phyloP scores from a whole-genome alignment of 37 sponge, comb jelly and placozoan genomes.

The Hormiphora californensis region DNA sequence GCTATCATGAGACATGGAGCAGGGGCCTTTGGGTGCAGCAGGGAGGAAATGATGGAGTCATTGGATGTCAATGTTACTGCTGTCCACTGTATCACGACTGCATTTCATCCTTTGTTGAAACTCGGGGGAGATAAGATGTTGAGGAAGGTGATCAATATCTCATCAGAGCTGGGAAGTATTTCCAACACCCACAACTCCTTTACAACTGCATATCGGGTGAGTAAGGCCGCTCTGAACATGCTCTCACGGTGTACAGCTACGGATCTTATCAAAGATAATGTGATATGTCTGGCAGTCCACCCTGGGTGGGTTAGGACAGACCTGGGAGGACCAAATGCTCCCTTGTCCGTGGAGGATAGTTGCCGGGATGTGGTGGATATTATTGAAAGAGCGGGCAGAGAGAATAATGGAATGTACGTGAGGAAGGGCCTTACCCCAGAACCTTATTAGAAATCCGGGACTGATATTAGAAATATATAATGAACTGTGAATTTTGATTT shows the following conservation, averaged over 20 bases:
- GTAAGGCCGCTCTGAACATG: conserved; percentile 55
- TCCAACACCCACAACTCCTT: conserved; percentile 7
- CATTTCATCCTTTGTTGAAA: conserved; percentile 12
- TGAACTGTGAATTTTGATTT: too few relatives aligned
- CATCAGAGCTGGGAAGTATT: conserved; percentile 46
- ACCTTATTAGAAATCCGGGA: too few relatives aligned
- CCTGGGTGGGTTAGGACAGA: conserved; percentile 55
- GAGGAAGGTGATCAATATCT: too few relatives aligned
- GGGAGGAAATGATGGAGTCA: conserved; percentile 3
- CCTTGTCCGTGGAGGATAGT: neutral
- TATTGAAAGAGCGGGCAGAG: neutral
- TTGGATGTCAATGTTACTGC: conserved; percentile 6
- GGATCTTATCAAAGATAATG: conserved; percentile 34
- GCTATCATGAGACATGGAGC: conserved; percentile 51
- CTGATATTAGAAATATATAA: too few relatives aligned
- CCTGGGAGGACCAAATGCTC: conserved; percentile 53
- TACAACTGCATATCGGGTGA: conserved; percentile 12
- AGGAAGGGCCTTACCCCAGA: too few relatives aligned
- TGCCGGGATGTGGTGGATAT: conserved; percentile 34
- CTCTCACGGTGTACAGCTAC: neutral
- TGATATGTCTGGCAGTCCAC: conserved; percentile 20
- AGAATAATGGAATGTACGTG: conserved; percentile 24
- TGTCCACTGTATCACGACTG: neutral
- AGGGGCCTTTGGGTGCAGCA: neutral
- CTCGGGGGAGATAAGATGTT: neutral